Percentiles rank a stretch among this genome's conserved stretches.
phyloP scores from a whole-genome alignment of 2,113 vertebrate genomes.

The Dolichallabes microphthalmus region DNA sequence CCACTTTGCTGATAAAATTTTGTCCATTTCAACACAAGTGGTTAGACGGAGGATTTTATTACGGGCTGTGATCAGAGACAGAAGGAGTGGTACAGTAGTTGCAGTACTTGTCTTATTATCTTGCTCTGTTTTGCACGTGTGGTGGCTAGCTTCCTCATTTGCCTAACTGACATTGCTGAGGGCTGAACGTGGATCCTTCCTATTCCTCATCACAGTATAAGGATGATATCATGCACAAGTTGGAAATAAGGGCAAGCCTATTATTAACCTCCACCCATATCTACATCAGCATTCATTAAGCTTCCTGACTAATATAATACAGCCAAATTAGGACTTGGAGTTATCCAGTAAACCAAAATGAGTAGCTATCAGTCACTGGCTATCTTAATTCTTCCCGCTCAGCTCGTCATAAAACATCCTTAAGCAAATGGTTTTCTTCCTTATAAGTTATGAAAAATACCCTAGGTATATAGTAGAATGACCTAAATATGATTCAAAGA shows the following conservation, averaged over 20 bases:
- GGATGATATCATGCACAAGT: not conserved
- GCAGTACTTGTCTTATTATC: not conserved
- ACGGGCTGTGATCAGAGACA: not conserved
- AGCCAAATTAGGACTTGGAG: conserved; percentile 56
- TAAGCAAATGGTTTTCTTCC: conserved; percentile 15
- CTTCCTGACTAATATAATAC: conserved; percentile 59
- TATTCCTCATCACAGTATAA: not conserved
- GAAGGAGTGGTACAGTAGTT: not conserved
- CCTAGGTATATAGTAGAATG: no score
- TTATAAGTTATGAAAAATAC: not conserved
- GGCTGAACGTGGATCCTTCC: not conserved
- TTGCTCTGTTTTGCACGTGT: conserved; percentile 14
- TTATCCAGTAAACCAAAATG: conserved; percentile 64
- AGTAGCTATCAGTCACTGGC: conserved; percentile 30
- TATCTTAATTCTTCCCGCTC: conserved; percentile 41
- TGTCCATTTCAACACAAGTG: conserved; percentile 24
- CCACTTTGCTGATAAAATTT: conserved; percentile 17
- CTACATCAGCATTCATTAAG: conserved; percentile 42
- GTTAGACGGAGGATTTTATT: not conserved
- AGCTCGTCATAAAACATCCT: conserved; percentile 45
- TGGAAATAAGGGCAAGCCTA: not conserved
- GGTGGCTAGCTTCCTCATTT: conserved; percentile 33
- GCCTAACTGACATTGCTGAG: conserved; percentile 20
- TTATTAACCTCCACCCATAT: not conserved
- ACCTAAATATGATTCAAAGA: not conserved